Evolutionary conservation across 2,797 vertebrate species (phyloP), one percentile per base, ranked within the genome.

Genomic region (Crocidura indochinensis): DNA sequence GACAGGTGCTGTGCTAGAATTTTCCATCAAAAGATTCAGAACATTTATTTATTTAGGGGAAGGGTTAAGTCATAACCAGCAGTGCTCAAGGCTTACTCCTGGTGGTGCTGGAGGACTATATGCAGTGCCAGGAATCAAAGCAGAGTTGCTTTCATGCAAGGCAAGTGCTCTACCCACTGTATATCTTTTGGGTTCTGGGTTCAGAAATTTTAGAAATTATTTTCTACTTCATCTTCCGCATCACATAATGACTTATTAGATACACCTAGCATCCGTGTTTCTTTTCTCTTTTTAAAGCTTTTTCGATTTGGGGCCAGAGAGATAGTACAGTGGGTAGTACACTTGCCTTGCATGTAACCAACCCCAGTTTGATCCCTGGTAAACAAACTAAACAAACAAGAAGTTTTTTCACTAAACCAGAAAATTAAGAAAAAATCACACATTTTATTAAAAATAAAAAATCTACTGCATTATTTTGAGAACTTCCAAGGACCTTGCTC

Each of bases 351-450:
- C 26, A 27, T 10, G 64, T 10, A 65, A 8, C 27, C 24, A 26
- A 64, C 26, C 64, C 64, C 56, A 17, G 56, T 22, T 60, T 1
- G 19, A 60, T 60, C 15, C 56, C 64, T 27, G 64, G 64, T 65
- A 65, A 2, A 56, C 38, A 64, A 64, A 22, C 19, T 8, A 64
- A 29, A 27, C 14, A 24, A 65, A 44, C 38, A 53, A 67, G 60
- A 65, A 0, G 0, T 47, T 62, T 62, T 80, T 51, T 7, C 0
- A 8, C 11, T 84, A 88, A 83, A 79, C 64, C 29, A 47, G 82
- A 67, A 87, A 81, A 49, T 71, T 20, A 77, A 94, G 38, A 17
- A 64, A 78, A 79, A 62, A 67, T 82, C 53, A 82, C 29, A 6
- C 8, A 1, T 56, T 64, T 64, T n/a, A 75, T 68, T 56, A 71